A percentile compares a stretch with the other conserved stretches of the same genome.
Conservation (phyloP, 2,888 invertebrate genomes). For the Cetonia aurata region DNA sequence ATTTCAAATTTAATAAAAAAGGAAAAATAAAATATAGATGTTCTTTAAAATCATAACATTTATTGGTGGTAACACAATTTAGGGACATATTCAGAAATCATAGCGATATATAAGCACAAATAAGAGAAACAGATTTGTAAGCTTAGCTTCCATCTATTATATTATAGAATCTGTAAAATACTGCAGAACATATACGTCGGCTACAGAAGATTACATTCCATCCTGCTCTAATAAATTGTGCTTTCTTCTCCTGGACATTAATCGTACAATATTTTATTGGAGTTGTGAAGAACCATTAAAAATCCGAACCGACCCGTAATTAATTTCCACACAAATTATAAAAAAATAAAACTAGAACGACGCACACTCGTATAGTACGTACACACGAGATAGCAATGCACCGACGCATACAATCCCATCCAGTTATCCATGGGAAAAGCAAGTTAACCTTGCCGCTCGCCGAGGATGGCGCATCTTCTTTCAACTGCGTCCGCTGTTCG, state of each 20-base stretch:
- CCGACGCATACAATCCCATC: neutral
- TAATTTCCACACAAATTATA: slow-evolving; percentile 30
- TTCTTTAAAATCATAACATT: too few relatives aligned
- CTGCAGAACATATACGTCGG: too few relatives aligned
- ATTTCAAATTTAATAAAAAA: too few relatives aligned
- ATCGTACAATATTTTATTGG: slow-evolving; percentile 21
- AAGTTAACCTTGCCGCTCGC: slow-evolving; percentile 40
- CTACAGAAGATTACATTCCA: neutral
- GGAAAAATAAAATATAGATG: too few relatives aligned
- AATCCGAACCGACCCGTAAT: slow-evolving; percentile 19
- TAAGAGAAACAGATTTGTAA: too few relatives aligned
- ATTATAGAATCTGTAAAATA: too few relatives aligned
- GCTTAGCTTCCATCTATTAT: too few relatives aligned
- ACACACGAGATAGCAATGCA: neutral
- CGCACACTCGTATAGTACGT: slow-evolving; percentile 11
- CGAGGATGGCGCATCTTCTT: slow-evolving; percentile 18
- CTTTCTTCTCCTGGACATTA: neutral
- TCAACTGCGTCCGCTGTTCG: neutral
- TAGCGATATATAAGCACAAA: too few relatives aligned
- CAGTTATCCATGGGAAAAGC: slow-evolving; percentile 42
- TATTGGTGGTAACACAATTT: too few relatives aligned
- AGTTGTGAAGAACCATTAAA: slow-evolving; percentile 19
- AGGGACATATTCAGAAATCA: too few relatives aligned
- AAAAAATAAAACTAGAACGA: slow-evolving; percentile 36
- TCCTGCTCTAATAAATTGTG: neutral